These are phyloP conservation scores for Nowickia ferox DNA, from an alignment of 2,888 invertebrate species.

Conservation along the genomic window DNA sequence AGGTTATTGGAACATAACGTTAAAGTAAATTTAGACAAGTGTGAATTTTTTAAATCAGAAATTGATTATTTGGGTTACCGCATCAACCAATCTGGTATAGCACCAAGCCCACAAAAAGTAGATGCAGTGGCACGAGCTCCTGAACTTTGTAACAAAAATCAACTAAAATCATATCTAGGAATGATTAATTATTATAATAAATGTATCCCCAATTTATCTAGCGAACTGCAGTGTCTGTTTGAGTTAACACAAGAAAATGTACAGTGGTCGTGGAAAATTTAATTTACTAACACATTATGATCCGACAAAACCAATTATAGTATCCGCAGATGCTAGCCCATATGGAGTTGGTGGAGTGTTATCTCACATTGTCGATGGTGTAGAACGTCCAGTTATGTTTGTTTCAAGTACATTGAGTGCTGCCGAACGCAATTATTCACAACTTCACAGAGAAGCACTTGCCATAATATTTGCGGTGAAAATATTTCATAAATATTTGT, in stretches of 20 bases:
- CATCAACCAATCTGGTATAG: conserved; percentile 53
- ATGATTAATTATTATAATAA: too few relatives aligned
- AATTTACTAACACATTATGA: conserved; percentile 60
- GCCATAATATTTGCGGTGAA: conserved; percentile 53
- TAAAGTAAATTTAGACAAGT: too few relatives aligned
- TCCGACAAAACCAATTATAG: conserved; percentile 42
- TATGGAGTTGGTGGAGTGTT: conserved; percentile 61
- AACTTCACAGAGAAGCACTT: conserved; percentile 45
- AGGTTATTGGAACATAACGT: too few relatives aligned
- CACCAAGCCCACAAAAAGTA: conserved; percentile 44
- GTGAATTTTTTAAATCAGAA: conserved; percentile 63
- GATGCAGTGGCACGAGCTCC: conserved; percentile 51
- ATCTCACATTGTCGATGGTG: conserved; percentile 58
- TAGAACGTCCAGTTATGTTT: conserved; percentile 62
- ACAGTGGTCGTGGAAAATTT: too few relatives aligned
- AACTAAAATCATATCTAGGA: too few relatives aligned
- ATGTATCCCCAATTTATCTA: too few relatives aligned
- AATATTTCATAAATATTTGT: conserved; percentile 58
- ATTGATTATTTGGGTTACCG: conserved; percentile 64
- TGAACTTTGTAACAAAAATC: conserved; percentile 42
- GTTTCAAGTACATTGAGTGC: too few relatives aligned
- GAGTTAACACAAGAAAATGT: too few relatives aligned
- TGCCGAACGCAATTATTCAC: conserved; percentile 58
- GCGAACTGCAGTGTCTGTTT: too few relatives aligned
- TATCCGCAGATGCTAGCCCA: conserved; percentile 52